phyloP scores from a whole-genome alignment of 2,113 vertebrate genomes.

The Pluvialis apricaria region DNA sequence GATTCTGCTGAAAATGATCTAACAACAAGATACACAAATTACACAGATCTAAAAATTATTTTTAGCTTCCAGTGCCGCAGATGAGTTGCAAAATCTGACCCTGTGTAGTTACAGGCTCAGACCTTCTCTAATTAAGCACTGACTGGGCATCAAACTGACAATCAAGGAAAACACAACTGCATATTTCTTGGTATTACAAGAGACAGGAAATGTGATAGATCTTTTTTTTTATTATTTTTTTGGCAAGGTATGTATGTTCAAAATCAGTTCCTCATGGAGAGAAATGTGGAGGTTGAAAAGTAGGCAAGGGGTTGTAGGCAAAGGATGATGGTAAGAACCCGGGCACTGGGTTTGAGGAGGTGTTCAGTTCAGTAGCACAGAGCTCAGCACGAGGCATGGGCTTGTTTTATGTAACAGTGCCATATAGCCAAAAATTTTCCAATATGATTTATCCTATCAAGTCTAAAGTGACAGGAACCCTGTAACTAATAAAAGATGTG shows the following conservation, averaged over 20 bases:
- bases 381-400: not conserved
- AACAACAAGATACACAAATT: not conserved
- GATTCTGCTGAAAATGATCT: not conserved
- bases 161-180: not conserved
- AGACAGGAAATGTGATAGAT: not conserved
- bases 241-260: not conserved
- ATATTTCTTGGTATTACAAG: not conserved
- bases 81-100: constrained; percentile 8
- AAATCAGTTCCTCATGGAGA: not conserved
- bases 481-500: not conserved
- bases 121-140: not conserved
- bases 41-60: not conserved
- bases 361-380: not conserved
- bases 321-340: not conserved
- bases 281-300: not conserved
- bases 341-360: not conserved
- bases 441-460: not conserved
- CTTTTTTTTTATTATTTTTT: not conserved
- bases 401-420: not conserved
- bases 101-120: not conserved
- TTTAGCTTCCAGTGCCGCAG: not conserved
- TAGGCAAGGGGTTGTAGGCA: not conserved
- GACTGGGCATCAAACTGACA: not conserved
- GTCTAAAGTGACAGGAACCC: not conserved
- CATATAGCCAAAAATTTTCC: not conserved